Evolutionary conservation across 2,888 invertebrate genomes (phyloP).

Genomic region (Apoda limacodes): DNA sequence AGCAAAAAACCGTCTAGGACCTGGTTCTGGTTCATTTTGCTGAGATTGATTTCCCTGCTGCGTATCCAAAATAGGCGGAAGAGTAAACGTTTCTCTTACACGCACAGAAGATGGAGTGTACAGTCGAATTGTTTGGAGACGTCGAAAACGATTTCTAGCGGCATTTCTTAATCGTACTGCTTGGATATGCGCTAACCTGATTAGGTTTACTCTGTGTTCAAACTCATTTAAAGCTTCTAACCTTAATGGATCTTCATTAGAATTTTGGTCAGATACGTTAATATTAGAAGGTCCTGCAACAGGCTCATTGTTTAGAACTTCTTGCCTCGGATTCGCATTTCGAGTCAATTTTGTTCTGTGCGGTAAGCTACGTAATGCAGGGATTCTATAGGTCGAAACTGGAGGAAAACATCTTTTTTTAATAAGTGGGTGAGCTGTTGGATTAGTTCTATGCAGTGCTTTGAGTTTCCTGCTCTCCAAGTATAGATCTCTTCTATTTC

Average conservation of each 20-base stretch:
- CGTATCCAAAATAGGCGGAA: no score
- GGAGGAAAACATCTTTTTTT: constrained; percentile 44
- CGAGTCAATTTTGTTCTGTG: constrained; percentile 23
- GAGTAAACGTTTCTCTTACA: constrained; percentile 51
- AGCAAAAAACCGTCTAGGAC: constrained; percentile 14
- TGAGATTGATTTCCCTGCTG: constrained; percentile 32
- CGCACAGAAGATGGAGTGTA: constrained; percentile 55
- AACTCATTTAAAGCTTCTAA: constrained; percentile 35
- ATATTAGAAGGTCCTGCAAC: constrained; percentile 42
- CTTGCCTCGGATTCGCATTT: constrained; percentile 23
- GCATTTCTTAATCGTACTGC: constrained; percentile 50
- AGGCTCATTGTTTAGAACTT: constrained; percentile 32
- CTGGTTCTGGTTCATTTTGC: constrained; percentile 27
- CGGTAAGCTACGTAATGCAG: constrained; percentile 41
- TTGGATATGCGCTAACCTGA: constrained; percentile 54
- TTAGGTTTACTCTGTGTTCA: constrained; percentile 48
- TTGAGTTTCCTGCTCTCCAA: constrained; percentile 46
- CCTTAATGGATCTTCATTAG: constrained; percentile 22
- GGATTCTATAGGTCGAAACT: constrained; percentile 46
- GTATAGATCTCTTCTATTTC: constrained; percentile 48
- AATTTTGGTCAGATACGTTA: constrained; percentile 21
- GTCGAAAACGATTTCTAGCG: constrained; percentile 46
- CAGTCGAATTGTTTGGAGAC: constrained; percentile 51
- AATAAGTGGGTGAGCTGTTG: constrained; percentile 43
- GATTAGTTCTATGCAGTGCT: constrained; percentile 56